Evolutionary conservation across 1,140 invertebrate genomes (phyloP), one percentile per base, ranked within the genome.

Genomic region (Rhagoletis pomonella): DNA sequence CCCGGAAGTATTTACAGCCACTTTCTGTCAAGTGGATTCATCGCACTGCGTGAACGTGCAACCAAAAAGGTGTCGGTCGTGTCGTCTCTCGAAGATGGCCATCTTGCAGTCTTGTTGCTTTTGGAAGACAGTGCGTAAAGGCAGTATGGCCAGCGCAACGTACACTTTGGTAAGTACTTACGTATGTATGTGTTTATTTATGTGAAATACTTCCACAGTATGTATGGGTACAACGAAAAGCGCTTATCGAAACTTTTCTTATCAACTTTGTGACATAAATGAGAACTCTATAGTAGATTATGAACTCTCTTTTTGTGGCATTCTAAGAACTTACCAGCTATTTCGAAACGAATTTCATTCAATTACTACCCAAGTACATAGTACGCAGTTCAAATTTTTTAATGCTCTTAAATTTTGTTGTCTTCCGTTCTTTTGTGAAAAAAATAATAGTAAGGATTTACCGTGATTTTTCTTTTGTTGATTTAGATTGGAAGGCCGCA

Each of bases 101-200:
- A 96, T 97, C 89, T 95, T 97, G 90, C 95, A 96, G 89, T 96
- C 96, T 65, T 97, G 96, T 92, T 97, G 97, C 92, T 97, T 96
- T 90, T 97, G 96, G 96, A 95, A 95, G 87, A 96, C 96, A 29
- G 95, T 97, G 44, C 95, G 96, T 39, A 95, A 94, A 87, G 97
- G 96, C 12, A 96, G 96, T 92, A 97, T 96, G 89, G 96, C 96
- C 42, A 95, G 96, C 88, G 96, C 95, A 62, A 89, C 96, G 89
- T 97, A 97, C 90, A 96, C 96, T 1, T 92, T 95, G 94, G 96
- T 97, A 94, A 95, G 95, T 95, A 88, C 5, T 9, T 55, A 81
- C n/a, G 50, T n/a, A 73, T 44, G 39, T 47, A 47, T 69, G 0
- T 44, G 12, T 44, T 12, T 14, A 5, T 47, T 1, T 73, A 5